These are phyloP conservation scores for Marasmarcha lunaedactyla DNA, from an alignment of 2,888 invertebrate genomes.

Conservation along the genomic window DNA sequence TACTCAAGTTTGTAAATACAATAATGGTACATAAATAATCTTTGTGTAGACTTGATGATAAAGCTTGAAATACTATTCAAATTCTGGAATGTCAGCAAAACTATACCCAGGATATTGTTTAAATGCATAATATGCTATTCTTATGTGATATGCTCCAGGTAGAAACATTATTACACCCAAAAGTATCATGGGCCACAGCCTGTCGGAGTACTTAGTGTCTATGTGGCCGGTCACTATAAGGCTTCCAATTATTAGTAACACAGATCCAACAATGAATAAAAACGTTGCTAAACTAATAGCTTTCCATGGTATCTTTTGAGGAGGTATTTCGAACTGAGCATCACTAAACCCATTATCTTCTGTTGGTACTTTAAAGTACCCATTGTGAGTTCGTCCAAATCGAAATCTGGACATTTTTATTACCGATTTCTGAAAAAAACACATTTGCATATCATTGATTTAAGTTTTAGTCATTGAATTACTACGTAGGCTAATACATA, in stretches of 20 bases:
- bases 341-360: constrained; percentile 78
- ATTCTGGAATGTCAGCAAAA: constrained; percentile 90
- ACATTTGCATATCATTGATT: not conserved
- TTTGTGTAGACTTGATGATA: too few species aligned
- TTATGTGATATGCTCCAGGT: constrained; percentile 91
- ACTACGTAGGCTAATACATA: too few species aligned
- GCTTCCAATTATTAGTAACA: constrained; percentile 80
- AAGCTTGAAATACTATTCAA: constrained; percentile 73
- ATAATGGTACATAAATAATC: too few species aligned
- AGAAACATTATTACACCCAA: constrained; percentile 91
- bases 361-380: constrained; percentile 68
- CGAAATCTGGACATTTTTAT: constrained; percentile 70
- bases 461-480: too few species aligned
- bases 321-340: constrained; percentile 76
- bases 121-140: constrained; percentile 89
- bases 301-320: constrained; percentile 85
- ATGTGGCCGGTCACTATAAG: constrained; percentile 86
- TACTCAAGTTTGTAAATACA: too few species aligned
- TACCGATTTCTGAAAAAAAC: not conserved
- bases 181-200: constrained; percentile 90
- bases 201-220: constrained; percentile 85
- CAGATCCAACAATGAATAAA: constrained; percentile 81
- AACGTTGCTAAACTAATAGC: constrained; percentile 82
- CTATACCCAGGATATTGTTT: constrained; percentile 86
- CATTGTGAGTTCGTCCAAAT: constrained; percentile 69